Evolutionary conservation across 2,888 invertebrate species (phyloP).

Genomic region (Acanthoscelides obtectus): DNA sequence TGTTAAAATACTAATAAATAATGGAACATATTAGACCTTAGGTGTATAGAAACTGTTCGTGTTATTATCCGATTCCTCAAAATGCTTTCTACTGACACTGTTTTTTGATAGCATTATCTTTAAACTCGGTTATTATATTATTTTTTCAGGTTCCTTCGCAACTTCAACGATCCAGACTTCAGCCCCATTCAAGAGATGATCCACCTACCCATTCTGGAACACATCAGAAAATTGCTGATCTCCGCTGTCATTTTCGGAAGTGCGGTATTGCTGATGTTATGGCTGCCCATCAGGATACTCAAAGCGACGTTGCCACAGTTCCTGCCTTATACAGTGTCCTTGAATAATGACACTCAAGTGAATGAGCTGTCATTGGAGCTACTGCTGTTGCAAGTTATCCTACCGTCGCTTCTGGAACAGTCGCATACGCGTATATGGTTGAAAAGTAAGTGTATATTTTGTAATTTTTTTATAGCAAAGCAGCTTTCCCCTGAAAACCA

Average conservation of each 20-base stretch:
- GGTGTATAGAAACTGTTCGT: no score
- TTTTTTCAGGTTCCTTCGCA: slow-evolving; percentile 68
- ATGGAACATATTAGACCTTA: no score
- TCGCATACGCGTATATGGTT: slow-evolving; percentile 93
- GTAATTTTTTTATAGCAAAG: neutral
- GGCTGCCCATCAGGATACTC: slow-evolving; percentile 88
- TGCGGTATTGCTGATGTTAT: slow-evolving; percentile 91
- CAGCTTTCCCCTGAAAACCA: neutral
- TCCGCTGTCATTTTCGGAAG: slow-evolving; percentile 96
- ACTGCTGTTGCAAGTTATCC: slow-evolving; percentile 83
- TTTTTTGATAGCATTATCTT: no score
- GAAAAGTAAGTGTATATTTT: slow-evolving; percentile 53
- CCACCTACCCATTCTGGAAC: slow-evolving; percentile 87
- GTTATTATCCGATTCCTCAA: no score
- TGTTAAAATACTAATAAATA: no score
- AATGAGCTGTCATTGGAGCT: slow-evolving; percentile 93
- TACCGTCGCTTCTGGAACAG: slow-evolving; percentile 94
- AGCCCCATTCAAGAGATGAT: slow-evolving; percentile 99
- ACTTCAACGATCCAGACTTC: slow-evolving; percentile 98
- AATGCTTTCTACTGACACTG: no score
- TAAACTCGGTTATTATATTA: neutral
- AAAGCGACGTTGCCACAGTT: slow-evolving; percentile 78
- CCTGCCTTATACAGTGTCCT: slow-evolving; percentile 89
- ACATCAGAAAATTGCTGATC: slow-evolving; percentile 83
- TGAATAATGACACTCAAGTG: slow-evolving; percentile 77